Base-by-base conservation (phyloP, 2,113 vertebrate species). In the Nyctibius bracteatus region DNA sequence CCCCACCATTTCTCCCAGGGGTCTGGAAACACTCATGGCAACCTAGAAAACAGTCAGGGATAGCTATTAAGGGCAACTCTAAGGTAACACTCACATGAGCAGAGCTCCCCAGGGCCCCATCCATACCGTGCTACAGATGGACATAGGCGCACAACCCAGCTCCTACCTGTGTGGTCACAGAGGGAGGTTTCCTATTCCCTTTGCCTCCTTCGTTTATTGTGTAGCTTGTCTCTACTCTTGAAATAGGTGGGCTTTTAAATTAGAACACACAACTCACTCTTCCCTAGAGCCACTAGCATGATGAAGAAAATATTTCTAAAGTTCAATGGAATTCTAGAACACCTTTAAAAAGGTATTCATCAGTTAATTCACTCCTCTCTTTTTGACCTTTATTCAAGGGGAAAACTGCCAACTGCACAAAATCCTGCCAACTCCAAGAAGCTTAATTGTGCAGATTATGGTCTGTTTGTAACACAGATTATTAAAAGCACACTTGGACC, bases 381-480 rank as follows among this genome's bases (percentile, higher is more conserved):
- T 94, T 93, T 62, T 87, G 92, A 97, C 96, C 95, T 97, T 97
- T 97, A 78, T 90, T 96, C 73, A 92, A 95, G 94, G 86, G 93
- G 85, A 91, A 94, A 93, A 83, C 59, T 96, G 96, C 97, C 95
- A 97, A 91, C 75, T 67, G 72, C 79, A 85, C 67, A 90, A 95
- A 97, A 92, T 61, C 88, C 93, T 97, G 96, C 97, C 95, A 97
- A 30, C 79, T 87, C 88, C 90, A 92, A 96, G 88, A 85, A 92
- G 95, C 93, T 97, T 97, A 97, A 97, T 91, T 97, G 96, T 88
- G 79, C 93, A 94, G 96, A 97, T 97, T 96, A 95, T 0, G 3
- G 92, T 95, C 92, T 97, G 96, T 97, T 96, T 97, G 96, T 97
- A 95, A 96, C 93, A 90, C 92, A 97, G 94, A 97, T 97, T 97